Percentiles rank a stretch among this genome's conserved stretches.
phyloP scores from a whole-genome alignment of 2,888 invertebrate species.

The Hypomecis punctinalis region DNA sequence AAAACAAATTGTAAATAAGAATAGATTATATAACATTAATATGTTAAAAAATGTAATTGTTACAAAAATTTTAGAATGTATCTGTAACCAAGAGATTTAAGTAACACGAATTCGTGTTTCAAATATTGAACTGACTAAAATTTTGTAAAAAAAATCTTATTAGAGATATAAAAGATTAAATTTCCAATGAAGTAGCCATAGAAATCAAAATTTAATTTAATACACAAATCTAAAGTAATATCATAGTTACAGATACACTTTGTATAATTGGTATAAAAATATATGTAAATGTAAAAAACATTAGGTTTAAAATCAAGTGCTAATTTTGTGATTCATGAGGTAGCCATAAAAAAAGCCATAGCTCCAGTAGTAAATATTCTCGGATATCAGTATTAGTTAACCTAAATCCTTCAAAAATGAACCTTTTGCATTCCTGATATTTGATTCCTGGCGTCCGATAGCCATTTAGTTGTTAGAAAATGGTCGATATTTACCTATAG shows the following conservation, averaged over 20 bases:
- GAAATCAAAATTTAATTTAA: too few relatives aligned
- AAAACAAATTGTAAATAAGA: conserved; percentile 78
- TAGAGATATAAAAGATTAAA: too few relatives aligned
- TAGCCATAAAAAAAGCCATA: conserved; percentile 84
- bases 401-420: conserved; percentile 51
- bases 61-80: conserved; percentile 55
- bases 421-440: conserved; percentile 71
- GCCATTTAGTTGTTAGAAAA: conserved; percentile 62
- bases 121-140: neutral
- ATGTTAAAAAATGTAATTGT: conserved; percentile 71
- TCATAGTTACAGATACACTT: conserved; percentile 15
- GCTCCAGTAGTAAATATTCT: conserved; percentile 53
- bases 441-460: conserved; percentile 65
- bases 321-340: conserved; percentile 81
- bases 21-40: conserved; percentile 70
- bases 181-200: too few relatives aligned
- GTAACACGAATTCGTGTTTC: neutral
- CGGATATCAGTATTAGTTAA: conserved; percentile 66
- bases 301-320: conserved; percentile 72
- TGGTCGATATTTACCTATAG: conserved; percentile 39
- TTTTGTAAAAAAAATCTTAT: too few relatives aligned
- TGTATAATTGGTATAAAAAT: conserved; percentile 62
- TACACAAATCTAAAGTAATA: neutral
- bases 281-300: conserved; percentile 63
- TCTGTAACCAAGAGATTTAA: conserved; percentile 11